phyloP scores from a whole-genome alignment of 1,140 invertebrate species.

The Limonius californicus region DNA sequence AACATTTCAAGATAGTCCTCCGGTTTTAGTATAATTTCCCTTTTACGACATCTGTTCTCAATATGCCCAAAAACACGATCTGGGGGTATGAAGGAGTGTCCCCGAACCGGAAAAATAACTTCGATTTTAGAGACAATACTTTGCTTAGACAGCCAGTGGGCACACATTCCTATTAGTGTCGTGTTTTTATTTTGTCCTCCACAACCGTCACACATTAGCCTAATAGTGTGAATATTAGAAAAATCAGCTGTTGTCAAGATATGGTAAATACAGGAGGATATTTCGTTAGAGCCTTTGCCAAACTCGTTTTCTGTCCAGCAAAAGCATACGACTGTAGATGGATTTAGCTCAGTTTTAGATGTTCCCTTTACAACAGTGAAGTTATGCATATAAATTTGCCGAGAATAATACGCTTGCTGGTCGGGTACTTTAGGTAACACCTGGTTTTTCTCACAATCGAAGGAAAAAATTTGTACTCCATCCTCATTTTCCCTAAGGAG shows the following conservation, averaged over 20 bases:
- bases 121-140: too few relatives aligned
- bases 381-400: slow-evolving; percentile 44
- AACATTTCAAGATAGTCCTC: too few relatives aligned
- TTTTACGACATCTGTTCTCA: slow-evolving; percentile 31
- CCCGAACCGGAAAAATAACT: neutral
- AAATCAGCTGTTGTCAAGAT: slow-evolving; percentile 28
- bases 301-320: slow-evolving; percentile 15
- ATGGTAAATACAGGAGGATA: slow-evolving; percentile 37
- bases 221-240: slow-evolving; percentile 20
- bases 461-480: slow-evolving; percentile 28
- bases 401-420: slow-evolving; percentile 39
- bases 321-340: slow-evolving; percentile 28
- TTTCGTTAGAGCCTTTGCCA: slow-evolving; percentile 40
- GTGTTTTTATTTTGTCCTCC: slow-evolving; percentile 37
- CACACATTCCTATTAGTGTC: slow-evolving; percentile 27
- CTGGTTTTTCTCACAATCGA: slow-evolving; percentile 45
- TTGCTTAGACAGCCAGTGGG: too few relatives aligned
- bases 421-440: neutral
- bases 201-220: slow-evolving; percentile 31
- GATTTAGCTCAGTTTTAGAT: slow-evolving; percentile 34
- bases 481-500: neutral
- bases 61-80: slow-evolving; percentile 33
- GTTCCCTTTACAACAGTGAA: slow-evolving; percentile 31
- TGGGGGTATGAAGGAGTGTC: neutral
- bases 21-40: slow-evolving; percentile 28